Evolutionary conservation across 1,140 invertebrate genomes (phyloP), one percentile per base, ranked within the genome.

Genomic region (Neodiprion pinetum): DNA sequence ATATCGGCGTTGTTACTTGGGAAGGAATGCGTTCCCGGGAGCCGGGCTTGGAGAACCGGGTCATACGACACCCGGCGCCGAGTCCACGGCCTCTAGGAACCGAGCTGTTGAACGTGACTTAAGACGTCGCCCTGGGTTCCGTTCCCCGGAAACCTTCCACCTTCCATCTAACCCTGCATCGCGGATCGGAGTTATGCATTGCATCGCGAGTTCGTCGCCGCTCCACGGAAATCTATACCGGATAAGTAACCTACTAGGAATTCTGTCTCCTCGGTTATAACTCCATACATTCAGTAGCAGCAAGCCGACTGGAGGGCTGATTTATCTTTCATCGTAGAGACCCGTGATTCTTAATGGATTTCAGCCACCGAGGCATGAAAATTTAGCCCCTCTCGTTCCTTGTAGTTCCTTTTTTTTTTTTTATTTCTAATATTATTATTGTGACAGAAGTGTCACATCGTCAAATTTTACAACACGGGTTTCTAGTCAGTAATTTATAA

Each of bases 21-120:
- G 53, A 61, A 61, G 53, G 53, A 61, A 61, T 61, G 53, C 9
- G 11, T 61, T 61, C 53, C 53, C n/a, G 53, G 53, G 53, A 61
- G 53, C 53, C 11, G 53, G 8, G 53, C 53, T 61, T 14, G 11
- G 53, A 61, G 53, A 61, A 61, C n/a, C 53, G 53, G n/a, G 53
- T 61, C 53, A 61, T 61, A 17, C 53, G 53, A 61, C 53, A 61
- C 53, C 53, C 53, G 53, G 53, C 53, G 53, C 53, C 53, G 53
- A 61, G 53, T 14, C 53, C 53, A 17, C 53, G 28, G 53, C 4
- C 53, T 61, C 53, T 17, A 61, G 53, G 53, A 61, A 61, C 53
- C 8, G 8, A 61, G 11, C 4, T 61, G n/a, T 61, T 61, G 53
- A 61, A 61, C 53, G 53, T 12, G n/a, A 12, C n/a, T 61, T 61